These are phyloP conservation scores for Agriotes lineatus DNA, from an alignment of 2,888 invertebrate species.

Conservation along the genomic window DNA sequence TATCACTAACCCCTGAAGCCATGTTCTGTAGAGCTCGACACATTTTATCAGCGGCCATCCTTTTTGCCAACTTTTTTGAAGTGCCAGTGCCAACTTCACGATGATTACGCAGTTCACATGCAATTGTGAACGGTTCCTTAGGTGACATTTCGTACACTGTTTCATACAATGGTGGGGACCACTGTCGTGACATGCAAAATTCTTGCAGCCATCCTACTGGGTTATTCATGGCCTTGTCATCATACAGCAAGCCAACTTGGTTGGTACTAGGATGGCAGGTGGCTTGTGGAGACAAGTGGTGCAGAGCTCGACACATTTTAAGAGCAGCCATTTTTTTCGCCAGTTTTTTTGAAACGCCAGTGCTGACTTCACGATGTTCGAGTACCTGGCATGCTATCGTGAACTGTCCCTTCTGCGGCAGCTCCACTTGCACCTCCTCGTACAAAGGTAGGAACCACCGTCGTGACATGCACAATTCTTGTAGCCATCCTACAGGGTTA, in stretches of 20 bases:
- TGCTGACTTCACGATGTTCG: constrained; percentile 86
- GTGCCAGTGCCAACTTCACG: constrained; percentile 90
- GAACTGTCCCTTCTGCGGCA: constrained; percentile 96
- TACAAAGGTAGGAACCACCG: constrained; percentile 96
- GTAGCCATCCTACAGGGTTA: constrained; percentile 95
- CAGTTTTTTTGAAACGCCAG: constrained; percentile 95
- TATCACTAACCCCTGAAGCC: constrained; percentile 77
- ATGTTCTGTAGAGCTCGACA: constrained; percentile 86
- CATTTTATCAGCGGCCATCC: constrained; percentile 97
- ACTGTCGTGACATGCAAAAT: constrained; percentile 94
- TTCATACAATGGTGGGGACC: constrained; percentile 95
- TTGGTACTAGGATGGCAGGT: constrained; percentile 64
- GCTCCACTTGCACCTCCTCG: constrained; percentile 86
- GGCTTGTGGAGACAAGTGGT: constrained; percentile 81
- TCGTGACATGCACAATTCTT: constrained; percentile 96
- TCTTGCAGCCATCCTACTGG: constrained; percentile 97
- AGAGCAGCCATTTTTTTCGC: constrained; percentile 97
- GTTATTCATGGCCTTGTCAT: constrained; percentile 89
- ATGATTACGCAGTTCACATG: constrained; percentile 88
- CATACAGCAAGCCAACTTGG: constrained; percentile 73
- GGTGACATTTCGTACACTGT: constrained; percentile 90
- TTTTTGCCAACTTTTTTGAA: constrained; percentile 96
- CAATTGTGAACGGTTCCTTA: constrained; percentile 94
- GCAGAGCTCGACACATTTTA: constrained; percentile 90
- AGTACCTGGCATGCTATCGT: constrained; percentile 92